phyloP scores from a whole-genome alignment of 2,113 vertebrate genomes.

The Pomatorhinus ruficollis region DNA sequence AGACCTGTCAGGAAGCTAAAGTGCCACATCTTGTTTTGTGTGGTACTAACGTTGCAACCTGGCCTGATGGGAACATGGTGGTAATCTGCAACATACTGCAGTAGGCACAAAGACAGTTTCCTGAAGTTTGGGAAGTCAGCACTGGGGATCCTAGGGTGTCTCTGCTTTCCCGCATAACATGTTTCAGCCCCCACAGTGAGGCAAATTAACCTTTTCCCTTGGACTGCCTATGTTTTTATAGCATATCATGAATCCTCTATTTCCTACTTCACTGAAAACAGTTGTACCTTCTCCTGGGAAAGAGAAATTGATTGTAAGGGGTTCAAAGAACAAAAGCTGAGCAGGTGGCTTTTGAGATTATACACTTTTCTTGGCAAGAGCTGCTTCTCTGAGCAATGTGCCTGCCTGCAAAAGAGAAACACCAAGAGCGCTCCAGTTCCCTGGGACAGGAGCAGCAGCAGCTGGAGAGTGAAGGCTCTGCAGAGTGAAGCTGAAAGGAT shows the following conservation, averaged over 20 bases:
- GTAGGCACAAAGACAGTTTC: neutral
- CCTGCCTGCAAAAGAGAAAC: neutral
- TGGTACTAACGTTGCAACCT: neutral
- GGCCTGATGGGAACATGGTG: neutral
- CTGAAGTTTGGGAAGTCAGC: neutral
- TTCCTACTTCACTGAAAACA: neutral
- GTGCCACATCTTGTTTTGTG: neutral
- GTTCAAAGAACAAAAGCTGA: neutral
- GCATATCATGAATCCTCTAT: neutral
- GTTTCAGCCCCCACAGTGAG: neutral
- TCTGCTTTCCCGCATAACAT: neutral
- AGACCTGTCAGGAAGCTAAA: neutral
- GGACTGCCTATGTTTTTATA: neutral
- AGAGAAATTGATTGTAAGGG: slow-evolving; percentile 1
- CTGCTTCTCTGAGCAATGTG: neutral
- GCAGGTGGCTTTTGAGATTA: slow-evolving; percentile 44
- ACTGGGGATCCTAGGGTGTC: neutral
- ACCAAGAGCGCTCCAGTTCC: neutral
- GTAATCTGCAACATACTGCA: neutral
- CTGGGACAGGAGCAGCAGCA: neutral
- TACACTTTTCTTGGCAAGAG: slow-evolving; percentile 22
- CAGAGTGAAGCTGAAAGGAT: slow-evolving; percentile 35
- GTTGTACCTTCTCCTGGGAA: slow-evolving; percentile 12
- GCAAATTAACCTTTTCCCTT: neutral
- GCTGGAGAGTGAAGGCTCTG: slow-evolving; percentile 16